Evolutionary conservation across 1,140 invertebrate genomes (phyloP).

Genomic region (Brachystomella parvula): DNA sequence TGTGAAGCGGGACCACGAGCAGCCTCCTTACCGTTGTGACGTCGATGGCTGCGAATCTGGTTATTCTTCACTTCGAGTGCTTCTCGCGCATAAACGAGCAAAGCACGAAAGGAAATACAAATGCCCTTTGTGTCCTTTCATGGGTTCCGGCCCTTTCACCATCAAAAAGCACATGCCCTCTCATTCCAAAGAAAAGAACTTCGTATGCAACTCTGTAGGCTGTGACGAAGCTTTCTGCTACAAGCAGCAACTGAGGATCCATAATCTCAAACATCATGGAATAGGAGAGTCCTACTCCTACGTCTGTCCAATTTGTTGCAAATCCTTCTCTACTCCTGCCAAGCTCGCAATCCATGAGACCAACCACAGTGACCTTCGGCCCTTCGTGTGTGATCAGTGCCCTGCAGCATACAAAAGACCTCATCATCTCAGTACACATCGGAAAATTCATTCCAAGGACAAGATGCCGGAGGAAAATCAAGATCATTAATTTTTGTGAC

Average conservation of each 20-base stretch:
- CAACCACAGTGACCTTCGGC: not conserved
- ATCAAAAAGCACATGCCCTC: not conserved
- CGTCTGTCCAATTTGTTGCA: not conserved
- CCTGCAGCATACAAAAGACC: not conserved
- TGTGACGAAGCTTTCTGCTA: not conserved
- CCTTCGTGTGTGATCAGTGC: not conserved
- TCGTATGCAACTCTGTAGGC: not conserved
- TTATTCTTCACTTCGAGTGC: not conserved
- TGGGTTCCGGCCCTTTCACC: not conserved
- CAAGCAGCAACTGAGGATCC: not conserved
- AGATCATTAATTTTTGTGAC: too few species aligned
- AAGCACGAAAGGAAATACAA: not conserved
- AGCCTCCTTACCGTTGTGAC: not conserved
- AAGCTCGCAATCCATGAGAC: not conserved
- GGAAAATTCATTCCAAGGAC: too few species aligned
- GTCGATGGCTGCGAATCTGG: not conserved
- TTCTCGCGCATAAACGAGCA: not conserved
- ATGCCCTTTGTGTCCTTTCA: not conserved
- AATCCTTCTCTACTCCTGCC: not conserved
- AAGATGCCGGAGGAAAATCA: too few species aligned
- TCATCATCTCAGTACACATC: not conserved
- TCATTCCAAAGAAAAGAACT: not conserved
- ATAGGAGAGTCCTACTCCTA: not conserved
- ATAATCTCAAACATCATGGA: not conserved
- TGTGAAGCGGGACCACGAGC: not conserved